A percentile compares a stretch with the other conserved stretches of the same genome.
Evolutionary conservation across 2,888 invertebrate genomes (phyloP).

Genomic region (Melipona bicolor): DNA sequence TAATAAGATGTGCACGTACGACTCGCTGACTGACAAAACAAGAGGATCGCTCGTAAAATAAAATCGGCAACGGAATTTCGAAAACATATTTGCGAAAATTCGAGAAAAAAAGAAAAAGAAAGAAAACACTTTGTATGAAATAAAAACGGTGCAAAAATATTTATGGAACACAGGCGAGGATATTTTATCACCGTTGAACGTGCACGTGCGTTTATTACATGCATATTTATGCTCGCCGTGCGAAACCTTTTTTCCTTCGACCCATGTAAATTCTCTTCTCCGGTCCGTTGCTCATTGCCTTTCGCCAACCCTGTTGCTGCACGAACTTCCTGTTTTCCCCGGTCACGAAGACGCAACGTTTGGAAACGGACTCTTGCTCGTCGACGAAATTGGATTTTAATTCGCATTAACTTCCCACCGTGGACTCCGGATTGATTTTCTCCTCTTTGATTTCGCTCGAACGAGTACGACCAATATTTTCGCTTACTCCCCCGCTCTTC

Average conservation of each 20-base stretch:
- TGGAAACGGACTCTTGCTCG: constrained; percentile 37
- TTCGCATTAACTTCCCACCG: constrained; percentile 57
- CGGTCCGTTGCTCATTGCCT: not conserved
- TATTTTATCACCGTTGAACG: constrained; percentile 37
- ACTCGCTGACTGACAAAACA: not conserved
- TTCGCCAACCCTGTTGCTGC: not conserved
- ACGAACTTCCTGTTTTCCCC: constrained; percentile 44
- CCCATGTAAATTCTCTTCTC: constrained; percentile 1
- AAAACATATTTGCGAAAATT: not conserved
- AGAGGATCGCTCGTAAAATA: not conserved
- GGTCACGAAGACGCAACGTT: constrained; percentile 47
- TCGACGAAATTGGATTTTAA: constrained; percentile 54
- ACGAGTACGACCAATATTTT: constrained; percentile 55
- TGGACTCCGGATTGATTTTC: constrained; percentile 53
- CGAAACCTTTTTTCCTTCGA: constrained; percentile 28
- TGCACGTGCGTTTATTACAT: constrained; percentile 47
- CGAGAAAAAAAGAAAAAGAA: constrained; percentile 9
- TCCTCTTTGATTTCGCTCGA: constrained; percentile 53
- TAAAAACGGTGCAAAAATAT: constrained; percentile 46
- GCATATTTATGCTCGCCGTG: constrained; percentile 45
- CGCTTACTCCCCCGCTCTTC: constrained; percentile 38
- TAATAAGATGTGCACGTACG: no score
- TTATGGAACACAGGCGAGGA: constrained; percentile 22
- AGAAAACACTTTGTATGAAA: constrained; percentile 24
- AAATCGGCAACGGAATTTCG: not conserved